These are phyloP conservation scores for Acropternis orthonyx DNA, from an alignment of 2,797 vertebrate species.

Conservation along the genomic window DNA sequence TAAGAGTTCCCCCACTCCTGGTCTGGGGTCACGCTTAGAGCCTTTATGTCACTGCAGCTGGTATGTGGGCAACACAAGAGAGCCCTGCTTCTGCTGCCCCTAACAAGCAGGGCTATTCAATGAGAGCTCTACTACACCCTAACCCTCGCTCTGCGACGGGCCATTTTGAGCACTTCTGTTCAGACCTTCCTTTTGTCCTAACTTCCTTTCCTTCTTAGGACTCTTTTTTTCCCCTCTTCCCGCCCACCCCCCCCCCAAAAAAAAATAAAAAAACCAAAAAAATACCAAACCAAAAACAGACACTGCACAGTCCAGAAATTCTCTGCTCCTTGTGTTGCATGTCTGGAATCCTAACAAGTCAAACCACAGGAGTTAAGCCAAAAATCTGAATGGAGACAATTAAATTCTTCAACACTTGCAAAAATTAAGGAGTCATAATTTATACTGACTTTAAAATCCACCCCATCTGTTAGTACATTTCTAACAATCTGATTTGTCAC, in stretches of 20 bases:
- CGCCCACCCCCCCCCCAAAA: too few species aligned
- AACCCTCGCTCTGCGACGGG: not conserved
- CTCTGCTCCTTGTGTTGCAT: slow-evolving; percentile 54
- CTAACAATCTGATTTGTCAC: slow-evolving; percentile 64
- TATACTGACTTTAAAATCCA: slow-evolving; percentile 59
- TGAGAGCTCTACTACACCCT: not conserved
- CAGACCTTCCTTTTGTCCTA: slow-evolving; percentile 30
- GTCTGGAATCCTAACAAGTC: slow-evolving; percentile 69
- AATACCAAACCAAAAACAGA: too few species aligned
- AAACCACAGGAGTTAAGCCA: slow-evolving; percentile 61
- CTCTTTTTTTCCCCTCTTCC: not conserved
- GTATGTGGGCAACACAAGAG: not conserved
- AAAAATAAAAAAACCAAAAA: too few species aligned
- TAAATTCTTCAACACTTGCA: slow-evolving; percentile 57
- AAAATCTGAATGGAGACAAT: slow-evolving; percentile 50
- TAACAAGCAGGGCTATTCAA: slow-evolving; percentile 52
- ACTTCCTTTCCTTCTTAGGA: slow-evolving; percentile 37
- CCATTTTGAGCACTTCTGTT: not conserved
- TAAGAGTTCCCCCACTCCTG: slow-evolving; percentile 7
- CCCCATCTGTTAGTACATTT: slow-evolving; percentile 51
- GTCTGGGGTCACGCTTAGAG: slow-evolving; percentile 9
- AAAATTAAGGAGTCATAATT: slow-evolving; percentile 61
- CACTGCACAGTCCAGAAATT: slow-evolving; percentile 52
- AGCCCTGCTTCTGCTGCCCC: slow-evolving; percentile 38
- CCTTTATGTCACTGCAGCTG: slow-evolving; percentile 67